phyloP scores from a whole-genome alignment of 2,888 invertebrate genomes.

The Cotesia congregata region DNA sequence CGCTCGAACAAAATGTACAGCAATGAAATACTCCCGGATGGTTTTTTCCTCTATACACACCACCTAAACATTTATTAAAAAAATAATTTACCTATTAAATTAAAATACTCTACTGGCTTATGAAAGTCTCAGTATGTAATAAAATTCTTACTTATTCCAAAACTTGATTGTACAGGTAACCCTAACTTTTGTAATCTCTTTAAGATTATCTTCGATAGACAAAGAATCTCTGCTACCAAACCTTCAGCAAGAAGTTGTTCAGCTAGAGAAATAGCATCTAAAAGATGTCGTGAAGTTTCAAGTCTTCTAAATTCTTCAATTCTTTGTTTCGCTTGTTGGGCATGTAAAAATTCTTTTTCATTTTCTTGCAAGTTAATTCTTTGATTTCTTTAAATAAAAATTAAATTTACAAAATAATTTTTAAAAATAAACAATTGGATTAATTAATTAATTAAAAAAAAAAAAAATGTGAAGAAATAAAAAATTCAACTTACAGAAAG shows the following conservation, averaged over 20 bases:
- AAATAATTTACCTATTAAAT: neutral
- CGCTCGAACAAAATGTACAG: constrained; percentile 86
- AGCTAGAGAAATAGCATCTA: constrained; percentile 62
- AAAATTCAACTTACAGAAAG: neutral
- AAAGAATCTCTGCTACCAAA: constrained; percentile 80
- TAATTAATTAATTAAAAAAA: too few relatives aligned
- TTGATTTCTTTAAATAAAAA: neutral
- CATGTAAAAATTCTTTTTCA: constrained; percentile 44
- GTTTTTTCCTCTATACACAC: constrained; percentile 54
- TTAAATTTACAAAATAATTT: neutral
- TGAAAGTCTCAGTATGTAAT: too few relatives aligned
- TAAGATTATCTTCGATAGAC: constrained; percentile 77
- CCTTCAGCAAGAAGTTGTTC: constrained; percentile 76
- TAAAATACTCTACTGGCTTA: neutral
- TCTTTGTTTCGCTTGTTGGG: constrained; percentile 61
- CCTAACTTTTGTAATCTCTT: constrained; percentile 74
- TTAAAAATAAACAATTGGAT: too few relatives aligned
- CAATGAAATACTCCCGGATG: constrained; percentile 85
- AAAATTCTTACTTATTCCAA: too few relatives aligned
- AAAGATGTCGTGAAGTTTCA: constrained; percentile 59
- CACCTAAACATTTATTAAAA: constrained; percentile 42
- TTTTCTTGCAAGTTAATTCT: neutral
- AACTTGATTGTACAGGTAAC: constrained; percentile 19
- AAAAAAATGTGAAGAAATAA: neutral
- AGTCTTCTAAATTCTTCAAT: constrained; percentile 63